Conservation (phyloP, 2,888 invertebrate genomes). For the Tromatobia lineatoria region DNA sequence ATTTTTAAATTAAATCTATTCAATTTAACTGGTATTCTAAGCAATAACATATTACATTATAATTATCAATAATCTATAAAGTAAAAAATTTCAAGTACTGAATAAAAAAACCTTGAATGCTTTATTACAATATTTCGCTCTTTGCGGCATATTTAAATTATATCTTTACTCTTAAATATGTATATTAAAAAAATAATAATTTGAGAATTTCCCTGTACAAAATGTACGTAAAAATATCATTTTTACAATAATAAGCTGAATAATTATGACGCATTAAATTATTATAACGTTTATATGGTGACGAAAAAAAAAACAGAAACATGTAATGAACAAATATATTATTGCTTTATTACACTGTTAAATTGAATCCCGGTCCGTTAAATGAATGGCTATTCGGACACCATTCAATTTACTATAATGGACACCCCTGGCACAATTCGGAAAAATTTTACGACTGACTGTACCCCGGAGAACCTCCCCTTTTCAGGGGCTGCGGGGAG, state of each 20-base stretch:
- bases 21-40: background rate
- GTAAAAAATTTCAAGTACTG: background rate
- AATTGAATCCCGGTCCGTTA: background rate
- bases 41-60: background rate
- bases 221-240: too few relatives aligned
- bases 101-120: background rate
- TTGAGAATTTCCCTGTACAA: too few relatives aligned
- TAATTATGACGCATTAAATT: too few relatives aligned
- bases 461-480: constrained; percentile 73
- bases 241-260: too few relatives aligned
- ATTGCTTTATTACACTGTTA: background rate
- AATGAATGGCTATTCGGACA: constrained; percentile 6
- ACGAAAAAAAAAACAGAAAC: background rate
- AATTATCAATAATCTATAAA: background rate
- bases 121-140: background rate
- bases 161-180: too few relatives aligned
- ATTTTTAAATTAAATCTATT: background rate
- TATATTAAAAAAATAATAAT: too few relatives aligned
- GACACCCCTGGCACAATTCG: constrained; percentile 67
- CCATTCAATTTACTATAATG: constrained; percentile 43
- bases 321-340: background rate
- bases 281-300: too few relatives aligned
- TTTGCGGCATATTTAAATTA: too few relatives aligned
- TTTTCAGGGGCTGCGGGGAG: constrained; percentile 65
- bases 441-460: constrained; percentile 70